phyloP scores from a whole-genome alignment of 2,888 invertebrate genomes.

The Drosophila anomalata region DNA sequence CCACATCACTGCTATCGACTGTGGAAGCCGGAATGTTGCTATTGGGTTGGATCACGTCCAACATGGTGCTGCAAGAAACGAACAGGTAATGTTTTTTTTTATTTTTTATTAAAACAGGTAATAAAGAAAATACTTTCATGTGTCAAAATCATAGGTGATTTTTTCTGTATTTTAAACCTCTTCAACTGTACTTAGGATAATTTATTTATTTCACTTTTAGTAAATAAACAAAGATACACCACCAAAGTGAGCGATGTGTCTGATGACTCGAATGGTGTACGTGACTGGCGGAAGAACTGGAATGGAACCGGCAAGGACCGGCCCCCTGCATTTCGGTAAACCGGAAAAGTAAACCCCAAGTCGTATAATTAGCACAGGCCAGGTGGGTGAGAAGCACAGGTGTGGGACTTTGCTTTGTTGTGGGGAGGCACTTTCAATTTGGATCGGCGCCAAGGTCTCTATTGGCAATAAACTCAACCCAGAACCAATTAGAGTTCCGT shows the following conservation, averaged over 20 bases:
- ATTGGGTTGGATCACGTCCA: constrained; percentile 75
- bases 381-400: constrained; percentile 35
- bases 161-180: too few relatives aligned
- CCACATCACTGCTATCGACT: constrained; percentile 62
- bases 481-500: constrained; percentile 11
- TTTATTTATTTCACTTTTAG: too few relatives aligned
- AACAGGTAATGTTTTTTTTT: background rate
- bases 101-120: background rate
- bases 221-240: constrained; percentile 13
- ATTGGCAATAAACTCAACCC: constrained; percentile 19
- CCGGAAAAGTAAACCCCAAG: constrained; percentile 43
- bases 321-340: constrained; percentile 29
- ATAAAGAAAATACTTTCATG: background rate
- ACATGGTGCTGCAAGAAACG: constrained; percentile 56
- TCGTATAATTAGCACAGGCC: constrained; percentile 29
- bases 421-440: constrained; percentile 39
- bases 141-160: background rate
- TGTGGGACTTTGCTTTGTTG: constrained; percentile 18
- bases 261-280: constrained; percentile 26
- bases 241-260: background rate
- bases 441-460: constrained; percentile 34
- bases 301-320: constrained; percentile 28
- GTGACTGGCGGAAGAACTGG: constrained; percentile 35
- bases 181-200: too few relatives aligned
- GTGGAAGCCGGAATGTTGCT: constrained; percentile 31